Evolutionary conservation across 2,113 vertebrate species (phyloP), one percentile per base, ranked within the genome.

Genomic region (Myodes glareolus): DNA sequence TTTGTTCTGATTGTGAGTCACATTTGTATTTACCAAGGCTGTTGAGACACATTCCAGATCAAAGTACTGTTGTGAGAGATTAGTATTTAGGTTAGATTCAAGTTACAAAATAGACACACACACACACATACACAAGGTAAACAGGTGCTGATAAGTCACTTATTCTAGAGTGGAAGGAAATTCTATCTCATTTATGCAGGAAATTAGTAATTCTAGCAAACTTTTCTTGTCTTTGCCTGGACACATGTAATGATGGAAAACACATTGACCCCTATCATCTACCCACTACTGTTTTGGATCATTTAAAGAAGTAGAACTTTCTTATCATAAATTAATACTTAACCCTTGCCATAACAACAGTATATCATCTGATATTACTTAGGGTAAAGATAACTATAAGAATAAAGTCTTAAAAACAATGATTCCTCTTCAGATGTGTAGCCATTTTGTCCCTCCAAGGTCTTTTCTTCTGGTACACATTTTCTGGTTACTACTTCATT

Each of bases 1-100:
- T 95, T 84, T 76, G 94, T 67, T 45, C 58, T 72, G 47, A 96
- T 67, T 45, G 50, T 72, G 47, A 96, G 90, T 91, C 91, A 85
- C 42, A 89, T 84, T 80, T 81, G 25, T 73, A 47, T 31, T 47
- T 45, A 94, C 63, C 80, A 65, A 17, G 76, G 36, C 2, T 39
- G 36, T 94, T 94, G 39, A 95, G 70, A 92, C 67, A 70, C 63
- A 92, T 3, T 94, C 76, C 68, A 92, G 86, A 75, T 42, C 55
- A 39, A 50, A 87, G 77, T 80, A 78, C 6, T 76, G 45, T 81
- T 80, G 31, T 65, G 47, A 39, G 84, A 42, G 25, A 88, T 33
- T 52, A 75, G 42, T 84, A 72, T 89, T 93, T 91, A 89, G 29
- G 23, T 86, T 96, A 65, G 39, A 47, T 42, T 61, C 55, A 67